phyloP scores from a whole-genome alignment of 2,797 vertebrate species.

The Lagorchestes hirsutus region DNA sequence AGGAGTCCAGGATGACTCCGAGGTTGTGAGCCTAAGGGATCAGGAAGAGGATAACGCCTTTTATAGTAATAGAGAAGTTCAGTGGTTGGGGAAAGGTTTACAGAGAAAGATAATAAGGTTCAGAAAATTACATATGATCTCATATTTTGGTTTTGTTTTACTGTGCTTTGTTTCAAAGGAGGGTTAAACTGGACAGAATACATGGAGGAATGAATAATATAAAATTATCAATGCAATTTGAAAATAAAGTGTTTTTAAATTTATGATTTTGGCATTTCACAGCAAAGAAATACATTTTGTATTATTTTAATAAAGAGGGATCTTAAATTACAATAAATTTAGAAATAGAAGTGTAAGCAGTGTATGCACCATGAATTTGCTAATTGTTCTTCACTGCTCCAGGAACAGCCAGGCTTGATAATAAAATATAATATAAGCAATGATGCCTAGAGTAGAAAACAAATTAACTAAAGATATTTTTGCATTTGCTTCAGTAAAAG shows the following conservation, averaged over 20 bases:
- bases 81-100: not conserved
- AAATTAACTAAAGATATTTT: constrained; percentile 41
- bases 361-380: constrained; percentile 21
- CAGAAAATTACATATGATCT: not conserved
- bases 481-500: constrained; percentile 41
- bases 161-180: not conserved
- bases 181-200: not conserved
- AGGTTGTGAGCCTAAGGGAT: not conserved
- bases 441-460: constrained; percentile 41
- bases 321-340: not conserved
- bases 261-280: not conserved
- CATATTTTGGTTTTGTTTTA: not conserved
- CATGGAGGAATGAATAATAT: not conserved
- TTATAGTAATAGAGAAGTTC: not conserved
- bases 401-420: not conserved
- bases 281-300: not conserved
- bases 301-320: constrained; percentile 1
- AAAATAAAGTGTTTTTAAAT: not conserved
- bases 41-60: not conserved
- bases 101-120: not conserved
- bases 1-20: not conserved
- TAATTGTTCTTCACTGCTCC: constrained; percentile 25
- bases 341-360: constrained; percentile 9
- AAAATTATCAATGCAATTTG: not conserved
- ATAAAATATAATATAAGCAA: constrained; percentile 59